These are phyloP conservation scores for Astur gentilis DNA, from an alignment of 2,113 vertebrate species.

Conservation along the genomic window DNA sequence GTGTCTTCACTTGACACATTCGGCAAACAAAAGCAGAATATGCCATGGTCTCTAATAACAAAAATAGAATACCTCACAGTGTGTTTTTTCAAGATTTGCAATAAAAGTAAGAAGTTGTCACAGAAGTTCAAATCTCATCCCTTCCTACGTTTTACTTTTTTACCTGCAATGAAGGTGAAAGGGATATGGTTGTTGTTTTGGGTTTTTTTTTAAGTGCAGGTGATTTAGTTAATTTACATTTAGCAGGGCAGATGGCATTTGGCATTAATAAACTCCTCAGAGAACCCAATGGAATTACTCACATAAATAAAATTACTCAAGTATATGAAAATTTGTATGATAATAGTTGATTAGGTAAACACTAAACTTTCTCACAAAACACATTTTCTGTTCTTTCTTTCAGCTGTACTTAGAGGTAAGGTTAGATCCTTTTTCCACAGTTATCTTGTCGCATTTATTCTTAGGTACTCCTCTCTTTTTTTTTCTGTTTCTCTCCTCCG, in stretches of 20 bases:
- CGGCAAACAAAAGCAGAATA: background rate
- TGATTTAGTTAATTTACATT: background rate
- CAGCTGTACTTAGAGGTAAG: background rate
- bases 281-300: background rate
- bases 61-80: background rate
- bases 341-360: background rate
- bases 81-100: background rate
- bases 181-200: background rate
- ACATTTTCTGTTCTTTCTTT: background rate
- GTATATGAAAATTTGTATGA: background rate
- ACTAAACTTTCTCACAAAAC: background rate
- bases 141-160: background rate
- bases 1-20: background rate
- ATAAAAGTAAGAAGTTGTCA: background rate
- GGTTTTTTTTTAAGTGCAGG: background rate
- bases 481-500: background rate
- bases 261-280: background rate
- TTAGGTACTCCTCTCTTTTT: background rate
- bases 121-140: background rate
- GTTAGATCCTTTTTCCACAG: background rate
- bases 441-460: background rate
- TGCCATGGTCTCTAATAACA: background rate
- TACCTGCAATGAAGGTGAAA: background rate
- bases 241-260: background rate
- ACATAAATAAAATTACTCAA: background rate